Percentiles rank a stretch among this genome's conserved stretches.
Evolutionary conservation across 1,140 invertebrate genomes (phyloP).

Genomic region (Drosophila orena): DNA sequence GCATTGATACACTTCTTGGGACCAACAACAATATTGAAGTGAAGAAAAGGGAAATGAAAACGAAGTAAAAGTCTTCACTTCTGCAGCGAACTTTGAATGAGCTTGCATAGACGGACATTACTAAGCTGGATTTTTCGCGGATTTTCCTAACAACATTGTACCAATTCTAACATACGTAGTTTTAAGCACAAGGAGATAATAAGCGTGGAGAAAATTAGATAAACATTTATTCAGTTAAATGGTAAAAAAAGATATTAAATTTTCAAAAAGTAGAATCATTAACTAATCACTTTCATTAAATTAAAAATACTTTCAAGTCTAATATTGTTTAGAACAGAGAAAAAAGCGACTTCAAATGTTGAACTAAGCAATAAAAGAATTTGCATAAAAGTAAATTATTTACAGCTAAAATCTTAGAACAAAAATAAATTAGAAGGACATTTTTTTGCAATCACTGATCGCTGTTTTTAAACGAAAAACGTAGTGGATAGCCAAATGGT

Average conservation of each 20-base stretch:
- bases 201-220: too few species aligned
- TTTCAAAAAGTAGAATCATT: too few species aligned
- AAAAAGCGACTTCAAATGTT: too few species aligned
- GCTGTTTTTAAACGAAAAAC: neutral
- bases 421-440: too few species aligned
- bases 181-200: neutral
- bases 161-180: neutral
- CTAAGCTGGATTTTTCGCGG: conserved; percentile 28
- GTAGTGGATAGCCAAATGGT: neutral
- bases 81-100: conserved; percentile 35
- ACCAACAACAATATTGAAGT: conserved; percentile 25
- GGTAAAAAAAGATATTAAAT: neutral
- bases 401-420: too few species aligned
- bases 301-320: too few species aligned
- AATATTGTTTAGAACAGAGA: too few species aligned
- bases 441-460: neutral
- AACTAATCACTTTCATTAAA: too few species aligned
- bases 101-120: conserved; percentile 33
- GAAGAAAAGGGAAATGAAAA: conserved; percentile 6
- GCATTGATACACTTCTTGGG: conserved; percentile 29
- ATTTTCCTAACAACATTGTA: conserved; percentile 25
- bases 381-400: neutral
- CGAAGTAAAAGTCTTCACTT: conserved; percentile 38
- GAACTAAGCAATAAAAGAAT: too few species aligned
- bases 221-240: neutral